Evolutionary conservation across 2,797 vertebrate species (phyloP), one percentile per base, ranked within the genome.

Genomic region (Sebastes aleutianus): DNA sequence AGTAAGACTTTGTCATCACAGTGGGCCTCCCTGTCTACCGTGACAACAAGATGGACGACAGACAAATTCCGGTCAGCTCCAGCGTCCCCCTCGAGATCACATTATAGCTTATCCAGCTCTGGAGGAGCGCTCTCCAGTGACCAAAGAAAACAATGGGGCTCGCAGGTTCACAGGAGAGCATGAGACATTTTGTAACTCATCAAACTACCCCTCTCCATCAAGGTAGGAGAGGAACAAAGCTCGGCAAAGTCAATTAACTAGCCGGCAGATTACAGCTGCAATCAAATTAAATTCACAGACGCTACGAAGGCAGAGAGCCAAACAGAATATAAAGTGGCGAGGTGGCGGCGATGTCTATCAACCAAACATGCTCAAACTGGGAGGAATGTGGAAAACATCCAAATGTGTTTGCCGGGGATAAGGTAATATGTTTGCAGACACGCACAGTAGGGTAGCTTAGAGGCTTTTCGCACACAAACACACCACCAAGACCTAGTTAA

Each of bases 231-330:
- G 79, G 87, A 86, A 90, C 91, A 94, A 94, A 88, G 86, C 89
- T 87, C 32, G n/a, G 88, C 88, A 92, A 94, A 94, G 93, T 95
- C 94, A 95, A 95, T 95, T 95, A 95, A 94, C 80, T 89, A 88
- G 88, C 92, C 34, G 71, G 88, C 89, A 94, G 93, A 95, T 95
- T 95, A 94, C 90, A 88, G 91, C 85, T 82, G 87, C 91, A 92
- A 92, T 91, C 91, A 94, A 95, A 96, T 95, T 94, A 94, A 94
- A 95, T 92, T 92, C 50, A 70, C 89, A 91, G 84, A 93, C 90
- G 78, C 83, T 76, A 86, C n/a, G 83, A 90, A 89, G 85, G 86
- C 82, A 85, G 59, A 34, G 77, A 87, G 91, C 92, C 92, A 92
- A 88, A 82, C 70, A 9, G 91, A 92, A 91, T 92, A 86, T 87